Evolutionary conservation across 1,140 invertebrate species (phyloP).

Genomic region (Drosophila mayri): DNA sequence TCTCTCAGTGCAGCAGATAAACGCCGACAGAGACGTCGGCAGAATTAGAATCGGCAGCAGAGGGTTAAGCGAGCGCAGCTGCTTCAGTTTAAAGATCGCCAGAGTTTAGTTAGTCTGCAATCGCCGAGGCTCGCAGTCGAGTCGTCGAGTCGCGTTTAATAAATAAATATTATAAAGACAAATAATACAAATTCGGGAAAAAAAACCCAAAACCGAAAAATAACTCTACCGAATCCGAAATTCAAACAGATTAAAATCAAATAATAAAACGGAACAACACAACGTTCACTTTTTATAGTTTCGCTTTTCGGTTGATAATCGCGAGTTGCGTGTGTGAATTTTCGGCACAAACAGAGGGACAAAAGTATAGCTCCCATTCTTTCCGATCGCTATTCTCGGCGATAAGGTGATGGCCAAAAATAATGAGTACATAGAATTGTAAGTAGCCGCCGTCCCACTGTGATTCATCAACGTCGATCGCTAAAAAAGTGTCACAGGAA

Average conservation of each 20-base stretch:
- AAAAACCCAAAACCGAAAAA: conserved; percentile 1
- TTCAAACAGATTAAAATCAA: conserved; percentile 28
- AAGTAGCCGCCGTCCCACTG: conserved; percentile 42
- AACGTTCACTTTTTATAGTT: conserved; percentile 25
- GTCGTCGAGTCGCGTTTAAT: conserved; percentile 39
- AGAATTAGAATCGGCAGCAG: conserved; percentile 40
- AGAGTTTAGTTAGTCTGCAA: conserved; percentile 77
- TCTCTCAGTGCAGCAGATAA: conserved; percentile 24
- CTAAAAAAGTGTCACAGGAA: conserved; percentile 9
- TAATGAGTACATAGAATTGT: conserved; percentile 58
- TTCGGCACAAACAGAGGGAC: conserved; percentile 17
- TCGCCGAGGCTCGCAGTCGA: conserved; percentile 69
- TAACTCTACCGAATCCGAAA: conserved; percentile 1
- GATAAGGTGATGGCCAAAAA: conserved; percentile 65
- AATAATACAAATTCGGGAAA: conserved; percentile 8
- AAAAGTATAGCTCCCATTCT: conserved; percentile 22
- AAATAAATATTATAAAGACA: conserved; percentile 16
- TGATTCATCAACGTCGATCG: conserved; percentile 19
- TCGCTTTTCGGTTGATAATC: conserved; percentile 36
- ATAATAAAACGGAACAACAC: conserved; percentile 28
- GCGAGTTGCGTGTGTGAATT: conserved; percentile 27
- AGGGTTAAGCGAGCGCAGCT: conserved; percentile 70
- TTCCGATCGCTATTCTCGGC: conserved; percentile 37
- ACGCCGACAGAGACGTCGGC: conserved; percentile 23
- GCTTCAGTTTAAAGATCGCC: conserved; percentile 73